Evolutionary conservation across 2,797 vertebrate genomes (phyloP).

Genomic region (Acestrorhynchus altus): DNA sequence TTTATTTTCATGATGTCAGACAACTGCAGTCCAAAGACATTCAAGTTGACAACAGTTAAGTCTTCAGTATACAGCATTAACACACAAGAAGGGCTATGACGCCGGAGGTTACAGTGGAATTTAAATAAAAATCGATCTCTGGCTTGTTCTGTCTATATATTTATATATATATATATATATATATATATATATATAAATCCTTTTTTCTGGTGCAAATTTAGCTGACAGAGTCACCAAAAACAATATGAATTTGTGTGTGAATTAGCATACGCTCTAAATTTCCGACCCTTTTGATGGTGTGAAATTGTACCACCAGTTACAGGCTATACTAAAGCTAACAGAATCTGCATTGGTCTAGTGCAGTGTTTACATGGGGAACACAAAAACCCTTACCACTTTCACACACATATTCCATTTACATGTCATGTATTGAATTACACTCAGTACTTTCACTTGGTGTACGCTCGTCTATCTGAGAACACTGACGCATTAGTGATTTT

Average conservation of each 20-base stretch:
- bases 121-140: slow-evolving; percentile 27
- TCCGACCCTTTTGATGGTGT: not conserved
- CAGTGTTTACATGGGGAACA: slow-evolving; percentile 76
- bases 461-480: slow-evolving; percentile 66
- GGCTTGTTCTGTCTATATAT: not conserved
- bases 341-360: slow-evolving; percentile 57
- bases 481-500: slow-evolving; percentile 73
- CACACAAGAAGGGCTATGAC: slow-evolving; percentile 73
- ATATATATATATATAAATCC: slow-evolving; percentile 31
- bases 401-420: slow-evolving; percentile 79
- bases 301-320: slow-evolving; percentile 24
- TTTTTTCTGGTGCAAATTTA: slow-evolving; percentile 28
- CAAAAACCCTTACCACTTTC: slow-evolving; percentile 75
- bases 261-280: not conserved
- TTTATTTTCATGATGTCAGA: slow-evolving; percentile 76
- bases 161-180: too few relatives aligned
- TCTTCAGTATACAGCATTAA: slow-evolving; percentile 74
- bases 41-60: slow-evolving; percentile 75
- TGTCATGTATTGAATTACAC: slow-evolving; percentile 76
- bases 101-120: slow-evolving; percentile 59
- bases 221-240: slow-evolving; percentile 8
- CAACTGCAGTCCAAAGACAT: slow-evolving; percentile 77
- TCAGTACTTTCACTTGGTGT: slow-evolving; percentile 73
- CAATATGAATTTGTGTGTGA: not conserved
- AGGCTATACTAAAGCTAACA: slow-evolving; percentile 54